These are phyloP conservation scores for Lynx canadensis DNA, from an alignment of 2,113 vertebrate genomes.

Conservation along the genomic window DNA sequence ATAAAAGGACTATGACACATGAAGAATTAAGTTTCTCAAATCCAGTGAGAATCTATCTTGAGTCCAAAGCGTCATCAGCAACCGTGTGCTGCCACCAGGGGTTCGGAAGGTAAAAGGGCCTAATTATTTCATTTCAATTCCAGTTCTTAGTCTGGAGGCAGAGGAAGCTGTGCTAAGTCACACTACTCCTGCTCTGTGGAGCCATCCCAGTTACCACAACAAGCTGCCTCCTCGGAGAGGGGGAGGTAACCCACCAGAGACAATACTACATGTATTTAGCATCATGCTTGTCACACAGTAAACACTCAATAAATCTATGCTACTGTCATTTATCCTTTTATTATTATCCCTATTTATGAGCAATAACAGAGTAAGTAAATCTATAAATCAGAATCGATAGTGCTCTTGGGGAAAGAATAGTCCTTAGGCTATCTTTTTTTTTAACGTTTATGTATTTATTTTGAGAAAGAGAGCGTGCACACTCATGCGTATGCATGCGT, in stretches of 20 bases:
- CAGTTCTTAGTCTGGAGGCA: neutral
- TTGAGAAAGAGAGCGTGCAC: no score
- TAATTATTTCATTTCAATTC: neutral
- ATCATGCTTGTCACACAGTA: neutral
- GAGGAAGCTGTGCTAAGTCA: neutral
- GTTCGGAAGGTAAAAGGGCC: neutral
- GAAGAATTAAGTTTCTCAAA: constrained; percentile 28
- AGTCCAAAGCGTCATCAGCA: constrained; percentile 31
- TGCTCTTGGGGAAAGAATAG: neutral
- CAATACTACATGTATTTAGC: neutral
- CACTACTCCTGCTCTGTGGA: neutral
- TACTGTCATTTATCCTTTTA: neutral
- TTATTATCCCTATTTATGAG: neutral
- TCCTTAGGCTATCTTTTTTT: neutral
- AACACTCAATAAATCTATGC: neutral
- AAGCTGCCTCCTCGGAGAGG: neutral
- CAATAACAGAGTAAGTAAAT: neutral
- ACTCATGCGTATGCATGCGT: no score
- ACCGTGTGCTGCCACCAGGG: neutral
- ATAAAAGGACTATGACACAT: neutral
- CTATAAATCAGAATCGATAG: neutral
- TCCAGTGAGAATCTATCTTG: neutral
- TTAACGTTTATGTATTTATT: no score
- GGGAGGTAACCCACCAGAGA: neutral
- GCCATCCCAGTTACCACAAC: neutral